These are phyloP conservation scores for Phragmatobia fuliginosa DNA, from an alignment of 2,888 invertebrate genomes.

Conservation along the genomic window DNA sequence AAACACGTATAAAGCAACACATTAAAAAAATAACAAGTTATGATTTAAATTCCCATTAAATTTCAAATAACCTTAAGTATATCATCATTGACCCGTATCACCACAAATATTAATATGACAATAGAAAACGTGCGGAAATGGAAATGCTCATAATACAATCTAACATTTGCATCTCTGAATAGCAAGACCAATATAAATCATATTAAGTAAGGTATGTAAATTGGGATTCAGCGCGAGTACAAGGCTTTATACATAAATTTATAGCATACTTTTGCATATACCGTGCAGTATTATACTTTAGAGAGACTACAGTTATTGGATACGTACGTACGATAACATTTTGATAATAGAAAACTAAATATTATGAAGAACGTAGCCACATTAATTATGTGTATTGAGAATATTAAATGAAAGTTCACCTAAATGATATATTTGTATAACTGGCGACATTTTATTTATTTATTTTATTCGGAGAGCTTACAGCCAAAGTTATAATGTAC, in stretches of 20 bases:
- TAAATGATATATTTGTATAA: no score
- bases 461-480: no score
- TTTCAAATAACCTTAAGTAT: neutral
- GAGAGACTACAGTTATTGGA: constrained; percentile 17
- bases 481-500: no score
- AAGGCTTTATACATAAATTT: constrained; percentile 50
- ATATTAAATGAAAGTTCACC: no score
- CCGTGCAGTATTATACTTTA: constrained; percentile 44
- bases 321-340: no score
- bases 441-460: no score
- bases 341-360: no score
- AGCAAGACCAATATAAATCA: constrained; percentile 33
- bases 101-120: neutral
- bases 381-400: no score
- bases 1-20: neutral
- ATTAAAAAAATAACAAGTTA: neutral
- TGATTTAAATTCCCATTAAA: neutral
- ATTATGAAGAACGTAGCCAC: no score
- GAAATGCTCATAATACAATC: constrained; percentile 23
- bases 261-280: constrained; percentile 55
- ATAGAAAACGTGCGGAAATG: constrained; percentile 11
- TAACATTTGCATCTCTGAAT: constrained; percentile 26
- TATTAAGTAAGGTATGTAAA: constrained; percentile 41
- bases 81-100: neutral
- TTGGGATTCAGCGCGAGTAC: constrained; percentile 38